Percentiles rank a stretch among this genome's conserved stretches.
phyloP scores from a whole-genome alignment of 2,888 invertebrate genomes.

The Xestia ashworthii region DNA sequence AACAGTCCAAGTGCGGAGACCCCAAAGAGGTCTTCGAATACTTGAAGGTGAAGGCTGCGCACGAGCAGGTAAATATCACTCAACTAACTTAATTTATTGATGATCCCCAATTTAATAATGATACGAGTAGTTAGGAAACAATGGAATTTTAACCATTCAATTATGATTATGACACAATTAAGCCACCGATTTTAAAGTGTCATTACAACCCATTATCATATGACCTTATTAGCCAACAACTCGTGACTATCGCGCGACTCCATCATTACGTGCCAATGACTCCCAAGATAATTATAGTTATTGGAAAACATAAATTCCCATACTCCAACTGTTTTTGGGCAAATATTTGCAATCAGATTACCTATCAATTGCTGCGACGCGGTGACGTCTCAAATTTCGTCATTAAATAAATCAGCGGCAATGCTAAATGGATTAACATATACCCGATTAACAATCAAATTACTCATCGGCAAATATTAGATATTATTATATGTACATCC shows the following conservation, averaged over 20 bases:
- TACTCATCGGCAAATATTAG: constrained; percentile 59
- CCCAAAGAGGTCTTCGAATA: constrained; percentile 85
- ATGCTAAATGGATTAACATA: constrained; percentile 41
- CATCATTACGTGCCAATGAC: constrained; percentile 51
- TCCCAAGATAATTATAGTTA: constrained; percentile 38
- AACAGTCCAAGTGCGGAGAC: constrained; percentile 83
- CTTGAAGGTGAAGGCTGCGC: constrained; percentile 77
- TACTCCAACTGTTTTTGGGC: constrained; percentile 22
- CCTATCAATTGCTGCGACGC: constrained; percentile 16
- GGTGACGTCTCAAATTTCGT: constrained; percentile 34
- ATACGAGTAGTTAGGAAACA: not conserved
- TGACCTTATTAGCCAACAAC: constrained; percentile 60
- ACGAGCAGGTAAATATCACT: constrained; percentile 80
- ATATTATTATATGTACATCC: constrained; percentile 68
- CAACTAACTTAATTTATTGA: not conserved
- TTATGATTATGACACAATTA: constrained; percentile 23
- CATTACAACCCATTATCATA: constrained; percentile 58
- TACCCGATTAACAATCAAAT: constrained; percentile 51
- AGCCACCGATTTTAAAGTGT: constrained; percentile 25
- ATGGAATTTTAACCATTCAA: constrained; percentile 11
- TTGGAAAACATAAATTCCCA: constrained; percentile 24
- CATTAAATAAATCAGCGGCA: constrained; percentile 42
- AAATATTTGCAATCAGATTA: constrained; percentile 48
- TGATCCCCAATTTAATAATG: constrained; percentile 9
- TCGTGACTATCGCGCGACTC: constrained; percentile 40